Evolutionary conservation across 2,888 invertebrate genomes (phyloP), one percentile per base, ranked within the genome.

Genomic region (Pristionchus exspectatus): DNA sequence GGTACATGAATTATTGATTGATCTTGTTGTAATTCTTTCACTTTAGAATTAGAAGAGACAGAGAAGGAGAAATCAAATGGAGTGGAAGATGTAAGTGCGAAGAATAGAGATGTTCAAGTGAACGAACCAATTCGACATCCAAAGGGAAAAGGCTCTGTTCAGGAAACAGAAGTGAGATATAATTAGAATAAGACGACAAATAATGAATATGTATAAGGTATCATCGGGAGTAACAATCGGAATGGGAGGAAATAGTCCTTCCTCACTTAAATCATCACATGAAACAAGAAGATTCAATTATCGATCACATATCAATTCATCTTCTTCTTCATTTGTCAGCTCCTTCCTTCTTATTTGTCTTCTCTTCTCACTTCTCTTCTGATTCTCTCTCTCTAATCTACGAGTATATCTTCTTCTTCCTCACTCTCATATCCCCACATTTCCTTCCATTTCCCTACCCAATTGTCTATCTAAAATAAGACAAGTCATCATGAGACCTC

Each of bases 151-250:
- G 81, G 54, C 27, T 81, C 81, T 10, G 54, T 44, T 18, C 54
- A 81, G 12, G 44, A 81, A n/a, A 27, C 54, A 54, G 81, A 81
- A n/a, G 81, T 50, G 7, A 24, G n/a, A 14, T 50, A 50, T 3
- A 50, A 50, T 14, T 14, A n/a, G n/a, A 38, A 4, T 77, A 18
- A 30, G 12, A 18, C 4, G 38, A 16, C 18, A 16, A 7, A 2
- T 77, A 33, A 77, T 77, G 24, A 38, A 77, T 77, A 16, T 4
- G 14, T 38, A 33, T 50, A 7, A 81, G 81, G 72, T 74, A 12
- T 74, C 72, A 74, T 74, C 72, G 3, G 72, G 72, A 74, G 72
- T 74, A 18, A 33, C 30, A 30, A 74, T 74, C 16, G 72, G 72
- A 33, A 38, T 74, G 21, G 72, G 33, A 18, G 72, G 72, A 9